Evolutionary conservation across 2,113 vertebrate species (phyloP), one percentile per base, ranked within the genome.

Genomic region (Chauna torquata): DNA sequence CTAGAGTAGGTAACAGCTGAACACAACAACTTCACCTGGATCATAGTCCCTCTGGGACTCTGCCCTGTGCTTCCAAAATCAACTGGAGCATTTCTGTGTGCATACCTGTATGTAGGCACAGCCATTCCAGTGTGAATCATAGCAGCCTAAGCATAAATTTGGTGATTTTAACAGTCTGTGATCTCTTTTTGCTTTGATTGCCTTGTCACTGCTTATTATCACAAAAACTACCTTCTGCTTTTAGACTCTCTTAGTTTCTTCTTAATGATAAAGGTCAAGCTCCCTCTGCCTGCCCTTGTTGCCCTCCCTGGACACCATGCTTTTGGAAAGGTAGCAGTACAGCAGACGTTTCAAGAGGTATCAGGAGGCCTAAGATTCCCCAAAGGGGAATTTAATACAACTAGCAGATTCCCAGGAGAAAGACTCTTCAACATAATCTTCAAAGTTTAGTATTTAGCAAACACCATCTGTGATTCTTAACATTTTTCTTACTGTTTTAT

Each of bases 71-170:
- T 81, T 77, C 45, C 38, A 74, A 78, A 84, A 24, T 72, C 54
- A 45, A 27, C 36, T 8, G n/a, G 13, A 86, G 30, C 44, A 4
- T 23, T 87, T 28, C 47, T 69, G n/a, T 18, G 25, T 12, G 82
- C 1, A 0, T 38, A 9, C 28, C 57, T 90, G 44, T n/a, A 6
- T 12, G 28, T 5, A 80, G n/a, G 34, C 17, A 34, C 23, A 72
- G 2, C 47, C 76, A 19, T 40, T 16, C 3, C 2, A 0, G 13
- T 27, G 40, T 13, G 49, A 52, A 27, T 44, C 6, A 2, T 15
- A 62, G 70, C 54, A 94, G 57, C 25, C 16, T 50, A 36, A 76
- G 66, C 13, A 47, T 50, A 50, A 44, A 32, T 40, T 36, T 36
- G 22, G 13, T 79, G 40, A 4, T n/a, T 82, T 57, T 25, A 65